Evolutionary conservation across 1,140 invertebrate species (phyloP).

Genomic region (Polyergus mexicanus): DNA sequence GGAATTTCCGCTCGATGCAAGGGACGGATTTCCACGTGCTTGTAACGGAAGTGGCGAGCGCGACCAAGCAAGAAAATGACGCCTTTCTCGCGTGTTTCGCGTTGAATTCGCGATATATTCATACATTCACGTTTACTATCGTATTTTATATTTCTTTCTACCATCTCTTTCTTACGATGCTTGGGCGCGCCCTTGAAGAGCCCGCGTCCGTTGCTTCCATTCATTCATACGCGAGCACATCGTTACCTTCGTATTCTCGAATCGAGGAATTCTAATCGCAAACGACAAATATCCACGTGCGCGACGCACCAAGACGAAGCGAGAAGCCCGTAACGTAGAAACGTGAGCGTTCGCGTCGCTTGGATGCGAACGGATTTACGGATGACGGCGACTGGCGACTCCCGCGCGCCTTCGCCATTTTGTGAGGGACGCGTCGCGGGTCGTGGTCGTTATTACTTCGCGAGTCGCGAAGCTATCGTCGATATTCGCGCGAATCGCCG

Average conservation of each 20-base stretch:
- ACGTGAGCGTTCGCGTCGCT: constrained; percentile 46
- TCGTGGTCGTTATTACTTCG: neutral
- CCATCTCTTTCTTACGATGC: constrained; percentile 61
- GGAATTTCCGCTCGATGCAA: constrained; percentile 3
- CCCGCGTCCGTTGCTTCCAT: constrained; percentile 77
- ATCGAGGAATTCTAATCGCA: neutral
- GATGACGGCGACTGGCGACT: constrained; percentile 27
- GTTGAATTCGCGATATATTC: neutral
- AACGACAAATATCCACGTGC: neutral
- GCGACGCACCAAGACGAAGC: neutral
- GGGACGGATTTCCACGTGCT: constrained; percentile 55
- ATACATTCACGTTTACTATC: too few species aligned
- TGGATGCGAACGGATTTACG: constrained; percentile 77
- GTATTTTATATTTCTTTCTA: neutral
- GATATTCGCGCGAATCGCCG: constrained; percentile 23
- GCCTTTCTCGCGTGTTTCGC: neutral
- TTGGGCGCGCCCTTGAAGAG: constrained; percentile 76
- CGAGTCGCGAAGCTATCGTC: constrained; percentile 7
- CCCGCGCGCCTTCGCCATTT: constrained; percentile 75
- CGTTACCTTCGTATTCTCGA: neutral
- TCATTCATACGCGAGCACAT: constrained; percentile 55
- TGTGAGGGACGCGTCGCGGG: constrained; percentile 66
- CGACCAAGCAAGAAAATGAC: constrained; percentile 47
- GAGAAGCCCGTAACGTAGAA: neutral
- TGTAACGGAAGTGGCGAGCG: constrained; percentile 65